Conservation (phyloP, 2,113 vertebrate species). For the Zosterops pallidus region DNA sequence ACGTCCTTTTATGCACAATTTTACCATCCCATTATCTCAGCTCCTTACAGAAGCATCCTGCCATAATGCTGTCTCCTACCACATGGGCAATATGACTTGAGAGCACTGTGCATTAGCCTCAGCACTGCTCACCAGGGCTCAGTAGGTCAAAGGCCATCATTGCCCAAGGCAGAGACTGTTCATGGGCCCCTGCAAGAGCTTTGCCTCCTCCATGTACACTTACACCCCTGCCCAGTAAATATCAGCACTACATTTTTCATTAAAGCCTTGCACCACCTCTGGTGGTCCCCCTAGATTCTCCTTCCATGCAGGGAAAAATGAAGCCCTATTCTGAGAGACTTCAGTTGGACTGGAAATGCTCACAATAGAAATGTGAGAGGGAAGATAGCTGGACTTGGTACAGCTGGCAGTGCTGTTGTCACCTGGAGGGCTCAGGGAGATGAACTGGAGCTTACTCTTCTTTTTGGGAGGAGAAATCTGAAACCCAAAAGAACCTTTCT, state of each 20-base stretch:
- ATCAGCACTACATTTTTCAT: background rate
- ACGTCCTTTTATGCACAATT: background rate
- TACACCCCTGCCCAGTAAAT: background rate
- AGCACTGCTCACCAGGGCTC: background rate
- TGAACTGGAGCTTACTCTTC: background rate
- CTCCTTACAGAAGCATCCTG: background rate
- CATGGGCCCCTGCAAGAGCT: accelerated
- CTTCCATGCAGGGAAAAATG: background rate
- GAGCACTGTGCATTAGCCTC: accelerated
- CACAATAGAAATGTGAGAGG: background rate
- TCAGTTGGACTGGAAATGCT: background rate
- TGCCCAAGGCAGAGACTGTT: background rate
- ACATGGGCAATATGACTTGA: accelerated
- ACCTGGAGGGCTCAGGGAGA: background rate
- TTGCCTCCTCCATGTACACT: background rate
- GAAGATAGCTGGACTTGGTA: background rate
- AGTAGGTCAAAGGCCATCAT: background rate
- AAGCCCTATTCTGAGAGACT: background rate
- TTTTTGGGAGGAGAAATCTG: background rate
- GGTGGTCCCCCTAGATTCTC: background rate
- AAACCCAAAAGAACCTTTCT: background rate
- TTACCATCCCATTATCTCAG: constrained; percentile 4
- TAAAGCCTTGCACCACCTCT: background rate
- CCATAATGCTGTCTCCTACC: background rate
- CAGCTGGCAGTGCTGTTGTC: background rate